phyloP scores from a whole-genome alignment of 2,888 invertebrate genomes.

The Synanthedon tipuliformis region DNA sequence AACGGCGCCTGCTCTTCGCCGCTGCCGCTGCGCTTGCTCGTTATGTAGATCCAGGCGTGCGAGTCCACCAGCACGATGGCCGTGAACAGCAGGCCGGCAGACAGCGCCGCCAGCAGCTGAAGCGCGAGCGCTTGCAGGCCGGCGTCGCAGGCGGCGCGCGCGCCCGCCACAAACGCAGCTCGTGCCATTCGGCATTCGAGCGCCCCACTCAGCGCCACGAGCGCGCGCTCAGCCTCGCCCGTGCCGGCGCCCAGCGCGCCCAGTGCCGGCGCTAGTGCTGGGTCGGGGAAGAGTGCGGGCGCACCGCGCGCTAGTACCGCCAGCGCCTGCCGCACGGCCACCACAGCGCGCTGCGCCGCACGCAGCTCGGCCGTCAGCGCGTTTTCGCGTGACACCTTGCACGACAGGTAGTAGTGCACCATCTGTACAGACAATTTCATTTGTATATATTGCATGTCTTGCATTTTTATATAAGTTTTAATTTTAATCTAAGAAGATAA shows the following conservation, averaged over 20 bases:
- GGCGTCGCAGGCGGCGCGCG: slow-evolving; percentile 85
- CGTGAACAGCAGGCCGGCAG: slow-evolving; percentile 90
- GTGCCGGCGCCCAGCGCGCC: slow-evolving; percentile 83
- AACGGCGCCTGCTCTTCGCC: slow-evolving; percentile 89
- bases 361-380: slow-evolving; percentile 85
- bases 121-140: slow-evolving; percentile 85
- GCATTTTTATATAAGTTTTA: too few relatives aligned
- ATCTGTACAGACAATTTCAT: slow-evolving; percentile 36
- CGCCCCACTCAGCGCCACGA: slow-evolving; percentile 74
- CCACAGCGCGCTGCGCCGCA: slow-evolving; percentile 80
- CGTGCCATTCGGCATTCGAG: slow-evolving; percentile 88
- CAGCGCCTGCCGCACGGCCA: slow-evolving; percentile 77
- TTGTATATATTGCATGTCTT: too few relatives aligned
- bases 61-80: slow-evolving; percentile 94
- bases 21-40: slow-evolving; percentile 87
- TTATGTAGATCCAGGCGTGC: slow-evolving; percentile 96
- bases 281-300: slow-evolving; percentile 58
- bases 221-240: slow-evolving; percentile 79
- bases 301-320: slow-evolving; percentile 72
- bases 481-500: too few relatives aligned
- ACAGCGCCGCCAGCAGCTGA: slow-evolving; percentile 87
- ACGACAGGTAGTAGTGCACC: slow-evolving; percentile 84
- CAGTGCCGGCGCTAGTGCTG: slow-evolving; percentile 76
- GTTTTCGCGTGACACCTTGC: slow-evolving; percentile 80
- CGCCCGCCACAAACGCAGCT: slow-evolving; percentile 83